A percentile compares a stretch with the other conserved stretches of the same genome.
Evolutionary conservation across 2,113 vertebrate species (phyloP).

Genomic region (Asarcornis scutulata): DNA sequence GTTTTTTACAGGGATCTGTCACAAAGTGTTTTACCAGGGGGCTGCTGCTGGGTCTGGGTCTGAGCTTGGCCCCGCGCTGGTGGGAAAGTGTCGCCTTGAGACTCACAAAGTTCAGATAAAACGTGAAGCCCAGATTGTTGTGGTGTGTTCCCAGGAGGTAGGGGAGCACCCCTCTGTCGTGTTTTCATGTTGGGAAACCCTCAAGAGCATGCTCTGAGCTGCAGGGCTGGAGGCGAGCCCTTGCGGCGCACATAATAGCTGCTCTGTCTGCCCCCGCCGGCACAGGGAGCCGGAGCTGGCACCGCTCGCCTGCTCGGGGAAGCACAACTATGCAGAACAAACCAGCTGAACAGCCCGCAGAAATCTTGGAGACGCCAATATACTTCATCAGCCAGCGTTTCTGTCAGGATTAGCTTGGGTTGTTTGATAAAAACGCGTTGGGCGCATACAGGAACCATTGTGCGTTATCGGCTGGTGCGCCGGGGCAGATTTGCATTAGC

Average conservation of each 20-base stretch:
- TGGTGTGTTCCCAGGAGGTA: neutral
- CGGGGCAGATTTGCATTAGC: accelerated
- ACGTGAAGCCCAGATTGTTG: accelerated
- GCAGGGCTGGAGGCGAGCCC: neutral
- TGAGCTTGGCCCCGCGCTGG: neutral
- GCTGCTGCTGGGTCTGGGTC: neutral
- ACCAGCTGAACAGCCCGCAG: slow-evolving; percentile 3
- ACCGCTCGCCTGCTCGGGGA: neutral
- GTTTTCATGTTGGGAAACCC: neutral
- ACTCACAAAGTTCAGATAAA: neutral
- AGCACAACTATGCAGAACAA: neutral
- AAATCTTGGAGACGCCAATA: neutral
- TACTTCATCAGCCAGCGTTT: neutral
- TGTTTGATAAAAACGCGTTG: neutral
- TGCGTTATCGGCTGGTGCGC: neutral
- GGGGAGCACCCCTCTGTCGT: neutral
- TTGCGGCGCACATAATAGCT: neutral
- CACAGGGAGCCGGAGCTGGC: neutral
- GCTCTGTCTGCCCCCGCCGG: neutral
- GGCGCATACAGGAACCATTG: neutral
- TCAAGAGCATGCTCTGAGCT: neutral
- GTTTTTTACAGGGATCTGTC: neutral
- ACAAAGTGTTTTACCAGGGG: accelerated
- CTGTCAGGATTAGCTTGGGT: neutral
- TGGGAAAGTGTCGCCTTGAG: neutral